A percentile compares a stretch with the other conserved stretches of the same genome.
These are phyloP conservation scores for Cecropterus lyciades DNA, from an alignment of 1,140 invertebrate genomes.

Conservation along the genomic window DNA sequence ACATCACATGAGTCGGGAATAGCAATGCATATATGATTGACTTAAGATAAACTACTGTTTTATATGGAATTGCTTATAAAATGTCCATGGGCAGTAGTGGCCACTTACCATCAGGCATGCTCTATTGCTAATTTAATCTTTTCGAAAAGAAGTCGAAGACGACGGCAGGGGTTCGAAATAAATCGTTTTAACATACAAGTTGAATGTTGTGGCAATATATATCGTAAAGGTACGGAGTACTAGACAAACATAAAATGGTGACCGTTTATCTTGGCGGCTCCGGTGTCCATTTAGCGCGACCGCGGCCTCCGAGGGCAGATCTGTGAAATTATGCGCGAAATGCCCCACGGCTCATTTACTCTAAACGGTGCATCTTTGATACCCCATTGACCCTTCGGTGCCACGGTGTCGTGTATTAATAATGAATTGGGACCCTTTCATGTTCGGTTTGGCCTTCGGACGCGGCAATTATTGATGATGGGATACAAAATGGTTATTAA, in stretches of 20 bases:
- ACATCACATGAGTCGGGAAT: too few species aligned
- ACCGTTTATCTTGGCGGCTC: constrained; percentile 36
- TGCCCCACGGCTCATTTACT: constrained; percentile 71
- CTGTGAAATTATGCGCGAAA: constrained; percentile 74
- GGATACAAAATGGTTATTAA: not conserved
- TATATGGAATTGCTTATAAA: too few species aligned
- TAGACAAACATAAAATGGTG: constrained; percentile 31
- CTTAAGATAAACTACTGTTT: too few species aligned
- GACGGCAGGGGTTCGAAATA: not conserved
- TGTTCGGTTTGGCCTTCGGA: constrained; percentile 29
- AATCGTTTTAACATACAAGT: not conserved
- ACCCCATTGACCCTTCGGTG: constrained; percentile 62
- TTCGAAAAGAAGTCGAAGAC: too few species aligned
- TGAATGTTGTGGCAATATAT: not conserved
- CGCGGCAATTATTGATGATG: constrained; percentile 24
- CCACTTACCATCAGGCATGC: too few species aligned
- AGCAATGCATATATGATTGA: too few species aligned
- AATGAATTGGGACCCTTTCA: constrained; percentile 52
- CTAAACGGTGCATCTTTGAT: constrained; percentile 68
- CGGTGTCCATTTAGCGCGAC: constrained; percentile 44
- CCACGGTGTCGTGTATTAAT: constrained; percentile 55
- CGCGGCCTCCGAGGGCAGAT: constrained; percentile 40
- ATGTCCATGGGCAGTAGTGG: too few species aligned
- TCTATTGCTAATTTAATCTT: too few species aligned
- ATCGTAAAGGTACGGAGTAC: constrained; percentile 19